Conservation (phyloP, 2,888 invertebrate species). For the Orchesella flavescens region DNA sequence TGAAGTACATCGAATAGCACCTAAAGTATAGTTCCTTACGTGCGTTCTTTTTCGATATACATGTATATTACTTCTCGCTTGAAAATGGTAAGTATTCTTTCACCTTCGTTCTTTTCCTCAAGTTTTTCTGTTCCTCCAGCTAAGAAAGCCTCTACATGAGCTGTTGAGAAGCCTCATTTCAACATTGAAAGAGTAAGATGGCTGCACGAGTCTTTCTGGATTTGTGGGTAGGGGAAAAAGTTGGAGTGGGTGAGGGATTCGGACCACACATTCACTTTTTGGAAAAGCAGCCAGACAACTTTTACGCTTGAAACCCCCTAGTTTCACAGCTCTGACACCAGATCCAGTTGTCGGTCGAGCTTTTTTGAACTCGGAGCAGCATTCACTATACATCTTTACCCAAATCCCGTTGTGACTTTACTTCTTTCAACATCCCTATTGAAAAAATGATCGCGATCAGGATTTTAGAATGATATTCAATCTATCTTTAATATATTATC, state of each 20-base stretch:
- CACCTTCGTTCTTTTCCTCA: not conserved
- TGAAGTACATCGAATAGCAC: no score
- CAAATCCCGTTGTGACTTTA: no score
- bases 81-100: not conserved
- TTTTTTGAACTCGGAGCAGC: not conserved
- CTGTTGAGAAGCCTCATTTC: conserved; percentile 12
- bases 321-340: conserved; percentile 44
- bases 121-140: not conserved
- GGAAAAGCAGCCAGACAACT: conserved; percentile 18
- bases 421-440: no score
- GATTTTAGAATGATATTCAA: no score
- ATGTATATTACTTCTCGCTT: not conserved
- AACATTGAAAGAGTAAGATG: conserved; percentile 15
- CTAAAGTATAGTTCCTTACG: no score
- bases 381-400: no score
- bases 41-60: no score
- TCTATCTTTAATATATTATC: not conserved
- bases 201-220: conserved; percentile 47
- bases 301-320: conserved; percentile 16
- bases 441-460: no score
- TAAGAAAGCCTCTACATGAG: conserved; percentile 18
- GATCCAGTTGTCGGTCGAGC: conserved; percentile 54
- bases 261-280: conserved; percentile 31
- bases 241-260: conserved; percentile 35
- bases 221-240: conserved; percentile 33